Conservation (phyloP, 2,797 vertebrate species). For the Poeciliopsis gracilis region DNA sequence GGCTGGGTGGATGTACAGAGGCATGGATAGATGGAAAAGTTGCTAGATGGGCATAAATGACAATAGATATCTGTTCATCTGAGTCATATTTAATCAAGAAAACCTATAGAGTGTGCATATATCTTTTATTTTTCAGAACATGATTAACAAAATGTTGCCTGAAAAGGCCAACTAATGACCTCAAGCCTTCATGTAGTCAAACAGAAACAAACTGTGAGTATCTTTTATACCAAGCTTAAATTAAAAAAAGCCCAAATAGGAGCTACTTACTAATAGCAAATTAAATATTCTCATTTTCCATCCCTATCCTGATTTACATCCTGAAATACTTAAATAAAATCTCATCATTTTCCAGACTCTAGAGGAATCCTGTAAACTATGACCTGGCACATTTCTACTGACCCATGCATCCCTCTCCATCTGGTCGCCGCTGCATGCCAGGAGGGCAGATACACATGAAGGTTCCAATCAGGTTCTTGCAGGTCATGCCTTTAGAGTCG, state of each 20-base stretch:
- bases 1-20: background rate
- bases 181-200: background rate
- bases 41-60: background rate
- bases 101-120: background rate
- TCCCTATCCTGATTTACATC: background rate
- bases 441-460: slow-evolving; percentile 92
- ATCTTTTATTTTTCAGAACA: background rate
- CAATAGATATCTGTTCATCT: background rate
- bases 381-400: slow-evolving; percentile 36
- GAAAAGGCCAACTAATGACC: background rate
- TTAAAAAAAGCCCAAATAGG: background rate
- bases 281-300: background rate
- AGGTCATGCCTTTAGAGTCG: slow-evolving; percentile 89
- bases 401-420: slow-evolving; percentile 94
- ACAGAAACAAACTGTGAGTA: background rate
- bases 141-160: background rate
- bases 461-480: slow-evolving; percentile 94
- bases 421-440: slow-evolving; percentile 87
- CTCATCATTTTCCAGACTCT: background rate
- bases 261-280: background rate
- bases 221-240: background rate
- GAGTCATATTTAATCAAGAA: background rate
- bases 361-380: background rate
- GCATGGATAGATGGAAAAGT: background rate
- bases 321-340: background rate